These are phyloP conservation scores for Macheiramphus alcinus DNA, from an alignment of 2,113 vertebrate genomes.

Conservation along the genomic window DNA sequence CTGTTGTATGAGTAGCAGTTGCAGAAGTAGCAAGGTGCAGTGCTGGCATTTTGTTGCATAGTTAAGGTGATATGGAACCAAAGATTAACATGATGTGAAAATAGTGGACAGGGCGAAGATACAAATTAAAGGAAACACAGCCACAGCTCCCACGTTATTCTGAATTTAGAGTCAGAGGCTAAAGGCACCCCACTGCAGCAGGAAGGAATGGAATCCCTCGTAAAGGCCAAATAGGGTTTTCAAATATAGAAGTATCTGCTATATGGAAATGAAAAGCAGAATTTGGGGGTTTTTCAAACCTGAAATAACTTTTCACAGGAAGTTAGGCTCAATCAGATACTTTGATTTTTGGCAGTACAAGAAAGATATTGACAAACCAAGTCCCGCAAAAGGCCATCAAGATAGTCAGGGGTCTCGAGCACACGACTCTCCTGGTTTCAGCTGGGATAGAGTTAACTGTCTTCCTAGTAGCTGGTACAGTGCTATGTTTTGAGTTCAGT, in stretches of 20 bases:
- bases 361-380: neutral
- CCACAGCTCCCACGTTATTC: neutral
- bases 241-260: neutral
- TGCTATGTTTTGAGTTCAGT: no score
- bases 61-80: conserved; percentile 32
- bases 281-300: neutral
- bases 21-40: neutral
- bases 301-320: neutral
- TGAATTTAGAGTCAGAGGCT: neutral
- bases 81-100: conserved; percentile 23
- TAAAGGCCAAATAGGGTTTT: neutral
- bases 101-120: neutral
- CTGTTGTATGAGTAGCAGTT: conserved; percentile 13
- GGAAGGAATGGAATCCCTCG: neutral
- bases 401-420: neutral
- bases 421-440: no score
- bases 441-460: no score
- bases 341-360: neutral
- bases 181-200: neutral
- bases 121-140: neutral
- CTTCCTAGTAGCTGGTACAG: no score
- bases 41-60: conserved; percentile 1
- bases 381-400: neutral
- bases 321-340: neutral
- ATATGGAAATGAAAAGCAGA: neutral